A percentile compares a stretch with the other conserved stretches of the same genome.
These are phyloP conservation scores for Mesoligia furuncula DNA, from an alignment of 2,888 invertebrate genomes.

Conservation along the genomic window DNA sequence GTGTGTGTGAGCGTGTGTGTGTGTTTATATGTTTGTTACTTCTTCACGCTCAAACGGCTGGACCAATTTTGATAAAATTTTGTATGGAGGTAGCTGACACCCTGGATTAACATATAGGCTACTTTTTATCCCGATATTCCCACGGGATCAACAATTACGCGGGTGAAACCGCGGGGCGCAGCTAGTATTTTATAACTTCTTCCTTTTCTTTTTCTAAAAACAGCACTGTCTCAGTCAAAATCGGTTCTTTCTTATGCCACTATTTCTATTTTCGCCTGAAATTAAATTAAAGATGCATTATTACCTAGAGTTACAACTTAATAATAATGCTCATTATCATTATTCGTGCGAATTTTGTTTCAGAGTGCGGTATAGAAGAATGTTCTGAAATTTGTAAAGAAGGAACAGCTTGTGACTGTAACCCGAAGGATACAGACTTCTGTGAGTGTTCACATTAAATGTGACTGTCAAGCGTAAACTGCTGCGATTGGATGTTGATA, in stretches of 20 bases:
- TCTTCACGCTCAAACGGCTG: no score
- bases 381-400: slow-evolving; percentile 82
- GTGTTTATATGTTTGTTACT: no score
- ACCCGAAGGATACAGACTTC: slow-evolving; percentile 81
- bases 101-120: no score
- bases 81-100: no score
- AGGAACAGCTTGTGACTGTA: slow-evolving; percentile 81
- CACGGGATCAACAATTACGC: no score
- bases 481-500: neutral
- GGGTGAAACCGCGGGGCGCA: no score
- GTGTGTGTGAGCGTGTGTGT: no score
- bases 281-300: neutral
- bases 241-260: neutral
- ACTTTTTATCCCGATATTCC: no score
- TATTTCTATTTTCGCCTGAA: neutral
- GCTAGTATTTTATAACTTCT: slow-evolving; percentile 70
- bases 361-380: slow-evolving; percentile 85
- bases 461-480: neutral
- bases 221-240: no score
- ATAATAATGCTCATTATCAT: neutral
- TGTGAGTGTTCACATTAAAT: slow-evolving; percentile 73
- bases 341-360: slow-evolving; percentile 30
- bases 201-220: neutral
- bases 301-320: neutral
- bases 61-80: no score